Evolutionary conservation across 2,888 invertebrate genomes (phyloP), one percentile per base, ranked within the genome.

Genomic region (Heterodera filipjevi): DNA sequence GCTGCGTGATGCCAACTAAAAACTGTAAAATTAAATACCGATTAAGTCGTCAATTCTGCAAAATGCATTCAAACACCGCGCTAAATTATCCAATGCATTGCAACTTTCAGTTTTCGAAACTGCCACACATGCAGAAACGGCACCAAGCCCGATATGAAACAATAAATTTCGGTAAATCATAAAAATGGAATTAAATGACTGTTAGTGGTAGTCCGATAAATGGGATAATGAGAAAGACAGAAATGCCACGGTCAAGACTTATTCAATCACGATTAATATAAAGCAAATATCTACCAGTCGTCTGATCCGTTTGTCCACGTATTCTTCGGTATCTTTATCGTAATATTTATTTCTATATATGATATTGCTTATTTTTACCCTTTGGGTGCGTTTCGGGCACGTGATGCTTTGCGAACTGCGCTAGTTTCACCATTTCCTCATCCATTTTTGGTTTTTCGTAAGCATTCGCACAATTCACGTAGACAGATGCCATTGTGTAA

Each of bases 321-420:
- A 96, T 90, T 95, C 95, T 0, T 93, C 92, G 90, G 96, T 95
- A 76, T 90, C 88, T 64, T 71, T 5, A 71, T 10, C 39, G 46
- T 27, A 73, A 53, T 53, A 39, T 39, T 39, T 19, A 49, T 30
- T 22, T 10, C 22, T 27, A 8, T 59, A 27, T 27, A 59, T 27
- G 22, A 5, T 44, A 5, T 8, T 22, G 19, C 53, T 59, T 59
- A 0, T n/a, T 59, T 59, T 59, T 59, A 59, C 59, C 59, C 76
- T 86, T 85, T 6, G 84, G 85, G 74, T 86, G 88, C 22, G 81
- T 81, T 90, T 98, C 95, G 3, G 99, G 99, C 84, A 99, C 94
- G 90, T 99, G 99, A 89, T 98, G 97, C 90, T 99, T 99, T 2
- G 99, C 95, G 91, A 97, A 99, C 91, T 98, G 96, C 0, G 99